Conservation (phyloP, 2,888 invertebrate species). For the Conus canariensis region DNA sequence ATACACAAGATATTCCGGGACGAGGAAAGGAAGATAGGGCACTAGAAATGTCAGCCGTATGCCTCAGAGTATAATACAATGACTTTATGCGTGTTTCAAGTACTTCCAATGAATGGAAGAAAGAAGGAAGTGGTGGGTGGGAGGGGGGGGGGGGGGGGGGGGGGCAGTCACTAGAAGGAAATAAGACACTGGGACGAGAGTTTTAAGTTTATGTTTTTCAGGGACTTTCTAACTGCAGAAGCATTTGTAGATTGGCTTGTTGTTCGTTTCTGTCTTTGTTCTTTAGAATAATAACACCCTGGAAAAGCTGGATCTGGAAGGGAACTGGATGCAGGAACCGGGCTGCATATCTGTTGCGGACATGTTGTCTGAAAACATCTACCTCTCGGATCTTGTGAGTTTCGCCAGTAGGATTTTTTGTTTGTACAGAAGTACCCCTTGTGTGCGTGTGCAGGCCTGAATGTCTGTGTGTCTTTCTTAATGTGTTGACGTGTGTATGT, state of each 20-base stretch:
- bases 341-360: constrained; percentile 65
- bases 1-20: too few relatives aligned
- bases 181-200: too few relatives aligned
- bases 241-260: too few relatives aligned
- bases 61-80: too few relatives aligned
- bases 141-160: too few relatives aligned
- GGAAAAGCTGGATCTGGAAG: constrained; percentile 66
- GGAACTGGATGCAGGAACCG: constrained; percentile 67
- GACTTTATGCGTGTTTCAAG: too few relatives aligned
- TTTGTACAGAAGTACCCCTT: neutral
- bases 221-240: too few relatives aligned
- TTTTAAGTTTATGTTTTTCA: neutral
- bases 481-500: neutral
- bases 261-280: neutral
- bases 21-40: too few relatives aligned
- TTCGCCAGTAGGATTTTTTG: neutral
- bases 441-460: neutral
- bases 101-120: too few relatives aligned
- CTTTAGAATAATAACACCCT: constrained; percentile 68
- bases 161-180: too few relatives aligned
- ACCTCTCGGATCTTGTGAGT: constrained; percentile 69
- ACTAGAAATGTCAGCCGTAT: too few relatives aligned
- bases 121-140: too few relatives aligned
- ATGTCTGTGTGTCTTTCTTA: neutral
- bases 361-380: constrained; percentile 67